These are phyloP conservation scores for Dexiosoma caninum DNA, from an alignment of 2,888 invertebrate species.

Conservation along the genomic window DNA sequence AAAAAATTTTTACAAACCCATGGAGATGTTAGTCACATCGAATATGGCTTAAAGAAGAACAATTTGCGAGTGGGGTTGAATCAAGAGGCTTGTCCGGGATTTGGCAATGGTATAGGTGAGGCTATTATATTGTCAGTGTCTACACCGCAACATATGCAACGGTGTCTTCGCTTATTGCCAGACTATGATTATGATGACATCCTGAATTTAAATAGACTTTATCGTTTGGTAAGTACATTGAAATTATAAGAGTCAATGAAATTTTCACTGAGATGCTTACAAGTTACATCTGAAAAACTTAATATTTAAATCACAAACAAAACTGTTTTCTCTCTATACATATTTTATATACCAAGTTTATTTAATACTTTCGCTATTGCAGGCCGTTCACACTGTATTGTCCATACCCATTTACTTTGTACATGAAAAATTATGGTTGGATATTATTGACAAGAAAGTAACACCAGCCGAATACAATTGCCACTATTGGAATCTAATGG, in stretches of 20 bases:
- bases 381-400: conserved; percentile 83
- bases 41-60: conserved; percentile 69
- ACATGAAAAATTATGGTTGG: conserved; percentile 84
- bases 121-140: conserved; percentile 79
- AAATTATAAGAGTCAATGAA: too few species aligned
- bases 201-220: conserved; percentile 67
- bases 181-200: conserved; percentile 67
- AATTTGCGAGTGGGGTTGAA: conserved; percentile 68
- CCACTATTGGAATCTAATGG: conserved; percentile 82
- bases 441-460: conserved; percentile 79
- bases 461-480: conserved; percentile 80
- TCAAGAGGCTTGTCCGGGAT: conserved; percentile 72
- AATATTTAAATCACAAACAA: too few species aligned
- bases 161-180: conserved; percentile 62
- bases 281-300: too few species aligned
- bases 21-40: conserved; percentile 69
- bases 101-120: conserved; percentile 70
- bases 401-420: conserved; percentile 84
- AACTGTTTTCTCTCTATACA: background rate
- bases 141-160: conserved; percentile 82
- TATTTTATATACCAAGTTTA: background rate
- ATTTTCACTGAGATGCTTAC: background rate
- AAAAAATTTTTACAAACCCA: conserved; percentile 76
- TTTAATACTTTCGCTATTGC: background rate
- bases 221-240: conserved; percentile 63